Base-by-base conservation (phyloP, 1,140 invertebrate genomes). In the Orius insidiosus region DNA sequence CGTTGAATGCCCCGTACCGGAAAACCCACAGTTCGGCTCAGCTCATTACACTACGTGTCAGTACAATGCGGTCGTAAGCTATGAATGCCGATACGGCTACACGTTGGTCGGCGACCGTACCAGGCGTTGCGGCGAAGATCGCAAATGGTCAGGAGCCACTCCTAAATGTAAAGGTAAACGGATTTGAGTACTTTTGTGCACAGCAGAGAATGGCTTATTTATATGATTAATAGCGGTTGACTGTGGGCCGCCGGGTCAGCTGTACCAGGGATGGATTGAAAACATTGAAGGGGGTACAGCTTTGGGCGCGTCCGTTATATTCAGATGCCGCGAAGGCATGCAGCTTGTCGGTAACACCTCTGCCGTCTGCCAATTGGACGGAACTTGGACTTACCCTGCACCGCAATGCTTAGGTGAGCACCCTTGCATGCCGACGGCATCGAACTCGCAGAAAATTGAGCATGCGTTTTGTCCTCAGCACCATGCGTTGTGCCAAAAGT, bases 201-300 rank as follows among this genome's bases (percentile, higher is more conserved):
- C 32, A 33, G n/a, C 32, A 33, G n/a, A 14, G n/a, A 3, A 36
- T 36, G 35, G 14, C n/a, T n/a, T n/a, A 24, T 24, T 24, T 24
- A 24, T 24, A 4, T 24, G 24, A 7, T 43, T 49, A 39, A 7
- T 59, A 82, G 93, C 95, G 67, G 95, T 97, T 56, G 85, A 94
- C 65, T 98, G 93, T 62, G 85, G 87, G 1, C 75, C 80, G 53
- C 87, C 89, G 0, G 87, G 87, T 3, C 71, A 77, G 14, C 68
- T 97, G 1, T 86, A 84, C 69, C 96, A 97, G 60, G 93, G 93
- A 5, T 96, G 89, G 80, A 70, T 97, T 46, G 88, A 96, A 62
- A 92, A 92, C 55, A 84, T 85, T 42, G 84, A 87, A 53, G 72
- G 75, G 9, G 86, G 86, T 14, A 93, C 88, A 5, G 84, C 78